These are phyloP conservation scores for Leptinotarsa undecemlineata DNA, from an alignment of 1,140 invertebrate genomes.

Conservation along the genomic window DNA sequence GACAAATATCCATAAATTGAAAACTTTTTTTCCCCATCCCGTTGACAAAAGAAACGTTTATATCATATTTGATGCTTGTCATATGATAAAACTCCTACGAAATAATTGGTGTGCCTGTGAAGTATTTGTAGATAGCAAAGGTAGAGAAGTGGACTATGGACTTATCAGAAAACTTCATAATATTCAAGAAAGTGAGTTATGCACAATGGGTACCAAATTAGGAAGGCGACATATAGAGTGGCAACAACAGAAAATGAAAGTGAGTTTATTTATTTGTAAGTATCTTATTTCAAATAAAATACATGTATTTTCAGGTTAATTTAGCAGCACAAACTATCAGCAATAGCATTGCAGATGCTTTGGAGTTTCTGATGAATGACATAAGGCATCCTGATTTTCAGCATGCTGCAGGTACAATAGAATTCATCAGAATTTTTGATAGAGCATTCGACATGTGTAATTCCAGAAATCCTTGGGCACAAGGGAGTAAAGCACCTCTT, in stretches of 20 bases:
- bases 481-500: constrained; percentile 42
- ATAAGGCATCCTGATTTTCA: constrained; percentile 33
- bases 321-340: constrained; percentile 43
- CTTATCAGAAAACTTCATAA: constrained; percentile 11
- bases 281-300: not conserved
- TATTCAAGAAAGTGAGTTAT: constrained; percentile 6
- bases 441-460: constrained; percentile 45
- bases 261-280: constrained; percentile 33
- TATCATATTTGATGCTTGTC: constrained; percentile 24
- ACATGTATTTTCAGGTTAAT: constrained; percentile 24
- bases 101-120: constrained; percentile 43
- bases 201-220: constrained; percentile 10
- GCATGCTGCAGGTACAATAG: constrained; percentile 31
- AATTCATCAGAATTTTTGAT: constrained; percentile 41
- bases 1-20: constrained; percentile 11
- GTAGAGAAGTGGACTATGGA: constrained; percentile 15
- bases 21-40: constrained; percentile 14
- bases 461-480: constrained; percentile 31
- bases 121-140: constrained; percentile 39
- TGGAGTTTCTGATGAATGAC: constrained; percentile 30
- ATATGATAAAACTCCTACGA: constrained; percentile 24
- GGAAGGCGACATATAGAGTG: constrained; percentile 13
- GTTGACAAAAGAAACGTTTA: not conserved
- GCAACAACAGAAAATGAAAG: constrained; percentile 21
- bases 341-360: constrained; percentile 37